A percentile compares a stretch with the other conserved stretches of the same genome.
phyloP scores from a whole-genome alignment of 2,113 vertebrate species.

The Astur gentilis region DNA sequence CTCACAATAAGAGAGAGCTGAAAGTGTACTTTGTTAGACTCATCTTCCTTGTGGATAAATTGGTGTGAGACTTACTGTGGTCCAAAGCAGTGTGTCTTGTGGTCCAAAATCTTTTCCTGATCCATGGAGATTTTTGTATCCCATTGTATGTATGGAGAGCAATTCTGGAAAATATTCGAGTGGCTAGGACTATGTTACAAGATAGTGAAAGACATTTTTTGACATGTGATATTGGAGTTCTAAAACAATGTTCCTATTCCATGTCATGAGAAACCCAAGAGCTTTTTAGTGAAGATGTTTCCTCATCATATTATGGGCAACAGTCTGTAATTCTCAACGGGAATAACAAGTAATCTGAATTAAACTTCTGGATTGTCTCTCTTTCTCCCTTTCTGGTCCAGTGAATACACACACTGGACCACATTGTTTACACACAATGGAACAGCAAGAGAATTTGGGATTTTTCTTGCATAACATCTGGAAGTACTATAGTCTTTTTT shows the following conservation, averaged over 20 bases:
- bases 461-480: not conserved
- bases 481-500: not conserved
- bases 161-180: not conserved
- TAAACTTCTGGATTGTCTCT: not conserved
- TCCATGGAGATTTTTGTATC: not conserved
- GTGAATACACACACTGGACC: not conserved
- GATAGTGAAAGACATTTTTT: not conserved
- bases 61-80: not conserved
- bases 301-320: not conserved
- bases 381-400: not conserved
- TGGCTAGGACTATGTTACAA: not conserved
- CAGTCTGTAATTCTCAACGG: not conserved
- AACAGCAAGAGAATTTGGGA: not conserved
- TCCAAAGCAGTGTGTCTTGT: not conserved
- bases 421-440: not conserved
- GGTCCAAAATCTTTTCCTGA: not conserved
- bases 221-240: not conserved
- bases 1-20: not conserved
- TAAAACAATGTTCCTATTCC: not conserved
- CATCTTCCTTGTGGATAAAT: not conserved
- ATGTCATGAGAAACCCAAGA: not conserved
- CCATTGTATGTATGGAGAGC: not conserved
- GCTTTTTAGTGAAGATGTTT: not conserved
- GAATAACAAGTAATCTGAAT: not conserved
- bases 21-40: not conserved